phyloP scores from a whole-genome alignment of 53 echinoderm and acorn worm species.

The Echinometra lucunter region DNA sequence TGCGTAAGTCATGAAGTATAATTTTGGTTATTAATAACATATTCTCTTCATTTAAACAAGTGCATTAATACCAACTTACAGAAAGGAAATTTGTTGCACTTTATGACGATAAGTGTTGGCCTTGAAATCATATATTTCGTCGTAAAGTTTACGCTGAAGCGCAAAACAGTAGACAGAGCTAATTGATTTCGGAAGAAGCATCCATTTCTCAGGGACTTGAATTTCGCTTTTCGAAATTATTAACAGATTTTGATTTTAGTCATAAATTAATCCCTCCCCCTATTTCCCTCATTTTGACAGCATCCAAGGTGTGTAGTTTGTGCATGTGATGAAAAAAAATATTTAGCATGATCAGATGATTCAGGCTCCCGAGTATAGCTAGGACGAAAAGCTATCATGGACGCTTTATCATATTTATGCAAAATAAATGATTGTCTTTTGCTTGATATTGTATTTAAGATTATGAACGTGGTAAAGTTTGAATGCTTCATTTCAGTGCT shows the following conservation, averaged over 20 bases:
- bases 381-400: neutral
- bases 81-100: neutral
- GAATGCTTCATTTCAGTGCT: too few species aligned
- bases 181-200: neutral
- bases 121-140: neutral
- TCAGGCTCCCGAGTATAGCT: neutral
- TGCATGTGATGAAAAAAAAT: neutral
- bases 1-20: too few species aligned
- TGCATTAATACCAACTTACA: neutral
- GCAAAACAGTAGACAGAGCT: neutral
- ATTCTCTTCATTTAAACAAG: too few species aligned
- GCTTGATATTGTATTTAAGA: neutral
- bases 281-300: neutral
- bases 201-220: neutral
- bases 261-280: neutral
- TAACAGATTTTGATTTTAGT: conserved; percentile 27
- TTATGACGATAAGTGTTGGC: neutral
- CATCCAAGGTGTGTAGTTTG: neutral
- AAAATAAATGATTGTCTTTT: too few species aligned
- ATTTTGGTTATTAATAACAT: too few species aligned
- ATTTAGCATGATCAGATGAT: neutral
- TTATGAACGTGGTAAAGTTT: neutral
- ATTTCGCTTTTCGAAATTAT: neutral
- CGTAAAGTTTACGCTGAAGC: neutral
- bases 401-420: too few species aligned